These are phyloP conservation scores for Conopomorpha cramerella DNA, from an alignment of 1,140 invertebrate species.

Conservation along the genomic window DNA sequence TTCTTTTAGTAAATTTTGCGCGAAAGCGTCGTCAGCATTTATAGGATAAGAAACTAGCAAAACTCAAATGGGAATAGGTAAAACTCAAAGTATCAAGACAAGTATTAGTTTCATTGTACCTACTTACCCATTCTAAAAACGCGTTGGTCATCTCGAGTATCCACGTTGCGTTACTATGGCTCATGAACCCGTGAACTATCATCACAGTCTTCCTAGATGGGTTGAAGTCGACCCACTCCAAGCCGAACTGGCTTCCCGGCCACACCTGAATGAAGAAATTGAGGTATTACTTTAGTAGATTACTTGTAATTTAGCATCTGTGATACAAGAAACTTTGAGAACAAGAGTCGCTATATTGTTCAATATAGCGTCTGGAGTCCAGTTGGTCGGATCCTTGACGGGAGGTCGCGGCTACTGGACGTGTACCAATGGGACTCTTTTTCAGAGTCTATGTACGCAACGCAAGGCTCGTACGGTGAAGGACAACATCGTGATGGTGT, in stretches of 20 bases:
- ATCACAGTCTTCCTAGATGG: constrained; percentile 52
- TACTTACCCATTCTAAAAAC: constrained; percentile 54
- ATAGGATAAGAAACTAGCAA: too few relatives aligned
- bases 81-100: too few relatives aligned
- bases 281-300: background rate
- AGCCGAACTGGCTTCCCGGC: constrained; percentile 58
- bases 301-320: too few relatives aligned
- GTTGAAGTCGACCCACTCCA: constrained; percentile 62
- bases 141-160: constrained; percentile 54
- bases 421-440: background rate
- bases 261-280: constrained; percentile 17
- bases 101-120: too few relatives aligned
- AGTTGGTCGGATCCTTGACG: background rate
- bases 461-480: too few relatives aligned
- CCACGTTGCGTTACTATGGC: constrained; percentile 59
- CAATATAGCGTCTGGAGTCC: background rate
- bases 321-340: too few relatives aligned
- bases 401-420: background rate
- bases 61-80: too few relatives aligned
- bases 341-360: too few relatives aligned
- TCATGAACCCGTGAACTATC: constrained; percentile 65
- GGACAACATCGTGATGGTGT: too few relatives aligned
- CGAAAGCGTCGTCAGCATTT: too few relatives aligned
- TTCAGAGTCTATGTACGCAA: background rate
- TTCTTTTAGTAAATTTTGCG: too few relatives aligned